These are phyloP conservation scores for Leptopilina drosophilae DNA, from an alignment of 2,888 invertebrate species.

Conservation along the genomic window DNA sequence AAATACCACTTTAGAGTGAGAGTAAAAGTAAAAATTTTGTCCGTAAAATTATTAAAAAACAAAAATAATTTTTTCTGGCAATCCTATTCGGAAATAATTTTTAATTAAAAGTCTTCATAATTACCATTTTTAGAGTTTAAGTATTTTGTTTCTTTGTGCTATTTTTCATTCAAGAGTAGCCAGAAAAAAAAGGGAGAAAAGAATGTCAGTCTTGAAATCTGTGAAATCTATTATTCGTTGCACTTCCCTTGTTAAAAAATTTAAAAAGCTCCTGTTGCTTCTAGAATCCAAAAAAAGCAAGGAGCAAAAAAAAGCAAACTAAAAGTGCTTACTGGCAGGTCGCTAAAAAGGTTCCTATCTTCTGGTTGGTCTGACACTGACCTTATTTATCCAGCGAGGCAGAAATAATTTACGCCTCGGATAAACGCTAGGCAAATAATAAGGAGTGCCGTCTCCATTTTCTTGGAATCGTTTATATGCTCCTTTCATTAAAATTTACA, in stretches of 20 bases:
- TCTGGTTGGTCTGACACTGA: constrained; percentile 17
- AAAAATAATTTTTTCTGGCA: no score
- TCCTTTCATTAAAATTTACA: background rate
- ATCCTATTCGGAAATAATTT: no score
- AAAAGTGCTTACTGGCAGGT: constrained; percentile 12
- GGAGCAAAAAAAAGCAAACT: background rate
- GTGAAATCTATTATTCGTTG: background rate
- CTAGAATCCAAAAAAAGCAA: background rate
- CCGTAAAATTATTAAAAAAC: no score
- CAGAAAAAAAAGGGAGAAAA: no score
- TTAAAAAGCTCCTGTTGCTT: constrained; percentile 21
- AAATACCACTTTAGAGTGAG: no score
- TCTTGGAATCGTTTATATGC: background rate
- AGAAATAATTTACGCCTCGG: constrained; percentile 12
- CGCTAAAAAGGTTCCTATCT: background rate
- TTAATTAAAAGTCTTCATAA: no score
- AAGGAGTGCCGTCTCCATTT: background rate
- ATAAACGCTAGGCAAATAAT: constrained; percentile 5
- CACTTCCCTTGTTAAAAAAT: constrained; percentile 16
- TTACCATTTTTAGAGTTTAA: no score
- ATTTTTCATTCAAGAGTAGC: no score
- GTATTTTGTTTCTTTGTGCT: background rate
- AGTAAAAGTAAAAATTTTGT: no score
- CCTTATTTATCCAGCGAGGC: constrained; percentile 23
- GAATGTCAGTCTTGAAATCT: background rate